phyloP scores from a whole-genome alignment of 1,140 invertebrate species.

The Cydia pomonella region DNA sequence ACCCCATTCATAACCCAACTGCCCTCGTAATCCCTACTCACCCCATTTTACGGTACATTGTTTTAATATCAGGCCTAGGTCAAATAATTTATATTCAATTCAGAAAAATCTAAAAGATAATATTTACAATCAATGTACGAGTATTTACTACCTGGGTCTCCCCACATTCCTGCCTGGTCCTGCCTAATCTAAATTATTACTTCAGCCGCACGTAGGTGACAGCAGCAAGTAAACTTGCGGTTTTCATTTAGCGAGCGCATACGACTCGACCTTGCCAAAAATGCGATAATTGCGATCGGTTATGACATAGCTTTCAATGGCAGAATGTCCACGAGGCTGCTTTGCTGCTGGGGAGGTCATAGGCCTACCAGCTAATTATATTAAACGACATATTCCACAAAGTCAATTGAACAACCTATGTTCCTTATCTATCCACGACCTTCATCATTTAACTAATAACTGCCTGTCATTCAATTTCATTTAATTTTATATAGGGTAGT shows the following conservation, averaged over 20 bases:
- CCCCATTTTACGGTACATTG: too few relatives aligned
- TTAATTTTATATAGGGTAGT: too few relatives aligned
- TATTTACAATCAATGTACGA: too few relatives aligned
- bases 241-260: not conserved
- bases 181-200: not conserved
- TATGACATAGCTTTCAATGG: constrained; percentile 21
- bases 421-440: not conserved
- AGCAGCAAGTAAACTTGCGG: not conserved
- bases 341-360: constrained; percentile 3
- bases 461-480: too few relatives aligned
- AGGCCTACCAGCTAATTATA: not conserved
- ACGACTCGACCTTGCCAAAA: constrained; percentile 13
- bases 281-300: constrained; percentile 30
- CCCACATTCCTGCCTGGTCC: too few relatives aligned
- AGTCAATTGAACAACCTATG: not conserved
- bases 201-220: not conserved
- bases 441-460: not conserved
- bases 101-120: too few relatives aligned
- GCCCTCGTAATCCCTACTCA: too few relatives aligned
- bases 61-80: too few relatives aligned
- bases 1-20: too few relatives aligned
- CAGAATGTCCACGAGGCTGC: constrained; percentile 19
- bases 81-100: too few relatives aligned
- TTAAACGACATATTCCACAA: constrained; percentile 10
- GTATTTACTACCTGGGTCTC: too few relatives aligned